Evolutionary conservation across 2,113 vertebrate genomes (phyloP).

Genomic region (Clinocottus analis): DNA sequence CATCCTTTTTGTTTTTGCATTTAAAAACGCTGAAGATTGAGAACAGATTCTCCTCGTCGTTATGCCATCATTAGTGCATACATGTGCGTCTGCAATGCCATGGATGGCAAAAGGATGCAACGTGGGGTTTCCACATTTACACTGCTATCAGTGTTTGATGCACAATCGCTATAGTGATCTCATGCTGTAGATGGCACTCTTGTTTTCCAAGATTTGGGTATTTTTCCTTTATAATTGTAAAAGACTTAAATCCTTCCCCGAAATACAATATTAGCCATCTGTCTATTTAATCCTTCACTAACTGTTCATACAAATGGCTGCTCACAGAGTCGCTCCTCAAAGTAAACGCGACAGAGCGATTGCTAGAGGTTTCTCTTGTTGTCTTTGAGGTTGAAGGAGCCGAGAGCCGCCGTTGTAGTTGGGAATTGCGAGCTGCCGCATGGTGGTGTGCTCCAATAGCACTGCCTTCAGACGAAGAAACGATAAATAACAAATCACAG

Average conservation of each 20-base stretch:
- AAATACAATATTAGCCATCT: background rate
- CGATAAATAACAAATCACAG: constrained; percentile 55
- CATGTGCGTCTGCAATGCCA: background rate
- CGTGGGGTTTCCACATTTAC: background rate
- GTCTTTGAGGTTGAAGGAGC: background rate
- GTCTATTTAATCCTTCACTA: background rate
- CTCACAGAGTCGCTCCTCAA: background rate
- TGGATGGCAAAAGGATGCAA: background rate
- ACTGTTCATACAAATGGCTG: background rate
- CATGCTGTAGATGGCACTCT: background rate
- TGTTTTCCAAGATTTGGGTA: background rate
- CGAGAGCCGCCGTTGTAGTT: background rate
- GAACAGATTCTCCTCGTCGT: constrained; percentile 1
- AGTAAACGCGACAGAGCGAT: background rate
- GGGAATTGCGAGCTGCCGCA: background rate
- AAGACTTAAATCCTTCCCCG: background rate
- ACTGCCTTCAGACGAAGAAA: constrained; percentile 25
- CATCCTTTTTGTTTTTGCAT: background rate
- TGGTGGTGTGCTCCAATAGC: no score
- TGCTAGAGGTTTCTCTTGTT: background rate
- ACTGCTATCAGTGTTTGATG: background rate
- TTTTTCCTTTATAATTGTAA: background rate
- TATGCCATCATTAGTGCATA: background rate
- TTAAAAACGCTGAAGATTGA: background rate
- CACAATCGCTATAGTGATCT: background rate